Evolutionary conservation across 2,888 invertebrate species (phyloP).

Genomic region (Crocallis elinguaria): DNA sequence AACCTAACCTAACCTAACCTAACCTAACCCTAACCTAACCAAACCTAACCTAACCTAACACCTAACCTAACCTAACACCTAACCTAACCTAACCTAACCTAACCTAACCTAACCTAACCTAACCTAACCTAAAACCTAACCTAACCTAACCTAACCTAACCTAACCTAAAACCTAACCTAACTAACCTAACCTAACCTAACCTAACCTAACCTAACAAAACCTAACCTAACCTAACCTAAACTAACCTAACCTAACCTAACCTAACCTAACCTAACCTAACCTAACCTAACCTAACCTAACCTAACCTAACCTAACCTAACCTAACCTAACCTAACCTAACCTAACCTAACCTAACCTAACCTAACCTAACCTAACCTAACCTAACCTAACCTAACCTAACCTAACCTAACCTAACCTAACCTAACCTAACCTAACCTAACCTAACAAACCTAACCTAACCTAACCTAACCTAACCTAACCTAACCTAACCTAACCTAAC

Average conservation of each 20-base stretch:
- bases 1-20: slow-evolving; percentile 27
- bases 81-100: slow-evolving; percentile 32
- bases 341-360: slow-evolving; percentile 1
- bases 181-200: neutral
- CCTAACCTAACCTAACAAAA: too few species aligned
- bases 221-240: too few species aligned
- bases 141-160: slow-evolving; percentile 33
- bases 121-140: too few species aligned
- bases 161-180: too few species aligned
- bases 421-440: slow-evolving; percentile 16
- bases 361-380: slow-evolving; percentile 12
- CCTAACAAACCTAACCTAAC: slow-evolving; percentile 14
- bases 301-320: slow-evolving; percentile 1
- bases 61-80: too few species aligned
- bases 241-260: neutral
- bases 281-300: slow-evolving; percentile 32
- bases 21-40: too few species aligned
- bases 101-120: slow-evolving; percentile 32
- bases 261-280: slow-evolving; percentile 35
- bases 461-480: slow-evolving; percentile 19
- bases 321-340: slow-evolving; percentile 1
- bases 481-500: slow-evolving; percentile 9
- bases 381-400: slow-evolving; percentile 1
- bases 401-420: slow-evolving; percentile 18
- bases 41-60: too few species aligned